Base-by-base conservation (phyloP, 1,140 invertebrate species). In the Ceratina japonica region DNA sequence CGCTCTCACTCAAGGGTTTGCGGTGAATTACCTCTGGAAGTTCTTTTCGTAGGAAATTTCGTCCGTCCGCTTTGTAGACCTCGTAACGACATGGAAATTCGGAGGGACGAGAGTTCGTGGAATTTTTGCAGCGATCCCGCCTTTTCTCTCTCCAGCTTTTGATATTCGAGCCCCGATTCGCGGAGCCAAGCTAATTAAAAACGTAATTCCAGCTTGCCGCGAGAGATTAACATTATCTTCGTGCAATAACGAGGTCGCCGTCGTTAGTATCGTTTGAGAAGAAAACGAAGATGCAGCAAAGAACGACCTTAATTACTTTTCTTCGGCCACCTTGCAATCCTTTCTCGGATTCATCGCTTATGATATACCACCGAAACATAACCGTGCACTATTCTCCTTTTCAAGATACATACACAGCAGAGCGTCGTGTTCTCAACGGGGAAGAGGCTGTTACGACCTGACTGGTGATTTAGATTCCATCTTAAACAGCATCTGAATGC, bases 281-380 rank as follows among this genome's bases (percentile, higher is more conserved):
- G 64, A 61, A 31, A 69, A 44, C 74, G 37, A 13, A 15, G 16
- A 18, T 1, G 15, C 24, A 44, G n/a, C 12, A 10, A 71, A 37
- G 68, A 63, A 72, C 27, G 27, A 13, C 10, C 59, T 24, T 78
- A 78, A 72, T 77, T 71, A 77, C 58, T 78, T 63, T 63, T 56
- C 59, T 56, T 72, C 24, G 18, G 10, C 12, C 1, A 16, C 18
- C 16, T 12, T 15, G 20, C 27, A 44, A 18, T 7, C 4, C 51
- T 27, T 54, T 27, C 16, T 20, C 10, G 20, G 7, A 44, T 62
- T 71, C 22, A 49, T 20, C 31, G 62, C 27, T 27, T 20, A 49
- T 70, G 37, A 70, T 77, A 52, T 70, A 37, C 18, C 15, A 13
- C 5, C 27, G 1, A 24, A 71, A 37, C n/a, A 63, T n/a, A 63